These are phyloP conservation scores for Leptopilina myrica DNA, from an alignment of 2,888 invertebrate species.

Conservation along the genomic window DNA sequence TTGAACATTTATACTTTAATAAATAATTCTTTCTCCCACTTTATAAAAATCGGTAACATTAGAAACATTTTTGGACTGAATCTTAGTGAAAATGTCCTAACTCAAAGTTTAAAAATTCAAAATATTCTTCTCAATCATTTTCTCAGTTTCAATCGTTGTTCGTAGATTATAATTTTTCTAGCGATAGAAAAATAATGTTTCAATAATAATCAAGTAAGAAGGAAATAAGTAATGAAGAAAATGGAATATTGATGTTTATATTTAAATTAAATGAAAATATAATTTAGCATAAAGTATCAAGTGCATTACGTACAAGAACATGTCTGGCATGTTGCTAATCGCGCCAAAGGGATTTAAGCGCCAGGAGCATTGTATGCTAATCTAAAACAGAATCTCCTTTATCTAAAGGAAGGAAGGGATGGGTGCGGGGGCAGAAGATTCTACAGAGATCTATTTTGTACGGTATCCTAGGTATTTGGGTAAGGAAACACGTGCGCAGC, in stretches of 20 bases:
- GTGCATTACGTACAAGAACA: constrained; percentile 1
- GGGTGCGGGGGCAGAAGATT: neutral
- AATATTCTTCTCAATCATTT: too few species aligned
- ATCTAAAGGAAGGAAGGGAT: neutral
- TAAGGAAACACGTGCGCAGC: neutral
- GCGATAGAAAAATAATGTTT: too few species aligned
- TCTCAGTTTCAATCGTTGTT: too few species aligned
- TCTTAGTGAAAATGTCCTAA: too few species aligned
- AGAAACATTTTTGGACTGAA: too few species aligned
- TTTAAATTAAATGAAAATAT: neutral
- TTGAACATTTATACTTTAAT: too few species aligned
- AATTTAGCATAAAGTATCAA: constrained; percentile 6
- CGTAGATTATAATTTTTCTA: too few species aligned
- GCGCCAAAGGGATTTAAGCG: constrained; percentile 52
- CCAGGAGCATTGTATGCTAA: constrained; percentile 62
- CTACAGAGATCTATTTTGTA: constrained; percentile 6
- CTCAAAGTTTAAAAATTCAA: too few species aligned
- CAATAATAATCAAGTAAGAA: too few species aligned
- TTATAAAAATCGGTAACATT: too few species aligned
- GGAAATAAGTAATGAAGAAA: too few species aligned
- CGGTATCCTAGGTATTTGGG: neutral
- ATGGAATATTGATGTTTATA: neutral
- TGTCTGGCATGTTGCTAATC: constrained; percentile 22
- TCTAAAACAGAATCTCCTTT: constrained; percentile 51
- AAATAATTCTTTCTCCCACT: too few species aligned